A percentile compares a stretch with the other conserved stretches of the same genome.
Evolutionary conservation across 2,797 vertebrate species (phyloP).

Genomic region (Gambusia yucatana): DNA sequence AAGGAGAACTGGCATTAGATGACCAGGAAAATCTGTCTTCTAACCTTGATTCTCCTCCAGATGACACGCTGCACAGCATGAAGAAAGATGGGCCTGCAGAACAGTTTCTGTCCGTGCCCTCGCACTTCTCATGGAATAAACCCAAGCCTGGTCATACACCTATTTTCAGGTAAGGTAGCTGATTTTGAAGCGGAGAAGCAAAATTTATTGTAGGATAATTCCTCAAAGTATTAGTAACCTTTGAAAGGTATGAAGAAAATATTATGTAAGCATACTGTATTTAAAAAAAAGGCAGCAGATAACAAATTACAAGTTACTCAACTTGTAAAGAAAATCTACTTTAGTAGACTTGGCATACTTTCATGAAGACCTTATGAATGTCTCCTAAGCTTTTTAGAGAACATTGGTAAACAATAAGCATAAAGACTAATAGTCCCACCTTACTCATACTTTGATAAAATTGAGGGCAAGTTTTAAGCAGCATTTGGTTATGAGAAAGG

Average conservation of each 20-base stretch:
- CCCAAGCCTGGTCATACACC: conserved; percentile 97
- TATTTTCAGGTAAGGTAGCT: conserved; percentile 91
- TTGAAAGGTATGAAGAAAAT: background rate
- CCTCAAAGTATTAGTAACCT: background rate
- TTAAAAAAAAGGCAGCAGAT: background rate
- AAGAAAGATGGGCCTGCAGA: conserved; percentile 94
- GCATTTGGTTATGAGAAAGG: background rate
- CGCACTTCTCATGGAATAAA: conserved; percentile 98
- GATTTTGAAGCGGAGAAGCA: background rate
- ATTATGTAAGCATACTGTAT: background rate
- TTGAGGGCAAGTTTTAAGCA: background rate
- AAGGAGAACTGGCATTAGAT: conserved; percentile 88
- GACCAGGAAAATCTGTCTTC: conserved; percentile 89
- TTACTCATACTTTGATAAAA: background rate
- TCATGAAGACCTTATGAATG: background rate
- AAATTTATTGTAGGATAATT: background rate
- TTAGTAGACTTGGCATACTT: no score
- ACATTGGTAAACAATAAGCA: background rate
- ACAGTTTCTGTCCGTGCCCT: conserved; percentile 97
- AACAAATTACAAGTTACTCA: background rate
- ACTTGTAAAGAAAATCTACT: no score
- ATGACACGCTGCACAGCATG: conserved; percentile 87
- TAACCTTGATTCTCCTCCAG: conserved; percentile 88
- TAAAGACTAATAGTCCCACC: background rate
- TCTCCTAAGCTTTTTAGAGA: background rate